Conservation (phyloP, 1,140 invertebrate species). For the Drosophila ananassae region DNA sequence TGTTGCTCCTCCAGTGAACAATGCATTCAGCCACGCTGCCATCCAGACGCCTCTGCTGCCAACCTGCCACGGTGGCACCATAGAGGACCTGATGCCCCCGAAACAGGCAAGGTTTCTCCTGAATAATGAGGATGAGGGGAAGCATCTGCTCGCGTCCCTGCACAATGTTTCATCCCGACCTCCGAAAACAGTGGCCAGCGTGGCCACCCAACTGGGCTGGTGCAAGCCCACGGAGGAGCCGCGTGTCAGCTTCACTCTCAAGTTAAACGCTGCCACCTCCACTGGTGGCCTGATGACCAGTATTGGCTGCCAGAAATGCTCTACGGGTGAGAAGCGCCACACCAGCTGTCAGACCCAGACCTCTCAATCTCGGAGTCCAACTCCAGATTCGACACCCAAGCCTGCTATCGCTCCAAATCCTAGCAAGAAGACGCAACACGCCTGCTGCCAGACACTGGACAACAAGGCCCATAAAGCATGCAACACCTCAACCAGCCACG, state of each 20-base stretch:
- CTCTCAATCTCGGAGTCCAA: not conserved
- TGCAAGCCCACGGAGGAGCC: conserved; percentile 7
- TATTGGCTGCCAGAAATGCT: not conserved
- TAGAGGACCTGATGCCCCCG: conserved; percentile 1
- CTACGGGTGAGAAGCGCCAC: not conserved
- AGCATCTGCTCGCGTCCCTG: not conserved
- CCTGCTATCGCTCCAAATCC: not conserved
- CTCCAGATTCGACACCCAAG: not conserved
- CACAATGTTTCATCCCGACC: too few species aligned
- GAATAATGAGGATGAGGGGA: not conserved
- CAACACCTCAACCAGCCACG: conserved; percentile 10
- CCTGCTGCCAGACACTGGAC: conserved; percentile 8
- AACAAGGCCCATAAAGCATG: not conserved
- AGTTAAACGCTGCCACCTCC: conserved; percentile 38
- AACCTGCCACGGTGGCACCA: not conserved
- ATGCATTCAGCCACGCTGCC: conserved; percentile 3
- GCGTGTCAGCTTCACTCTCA: not conserved
- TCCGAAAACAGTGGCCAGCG: conserved; percentile 7
- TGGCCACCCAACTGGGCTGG: conserved; percentile 45
- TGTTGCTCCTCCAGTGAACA: not conserved
- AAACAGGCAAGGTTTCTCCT: not conserved
- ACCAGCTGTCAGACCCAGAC: conserved; percentile 17
- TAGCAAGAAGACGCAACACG: not conserved
- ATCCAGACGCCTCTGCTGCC: not conserved
- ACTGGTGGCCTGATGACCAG: conserved; percentile 14